Evolutionary conservation across 2,113 vertebrate genomes (phyloP).

Genomic region (Ginglymostoma cirratum): DNA sequence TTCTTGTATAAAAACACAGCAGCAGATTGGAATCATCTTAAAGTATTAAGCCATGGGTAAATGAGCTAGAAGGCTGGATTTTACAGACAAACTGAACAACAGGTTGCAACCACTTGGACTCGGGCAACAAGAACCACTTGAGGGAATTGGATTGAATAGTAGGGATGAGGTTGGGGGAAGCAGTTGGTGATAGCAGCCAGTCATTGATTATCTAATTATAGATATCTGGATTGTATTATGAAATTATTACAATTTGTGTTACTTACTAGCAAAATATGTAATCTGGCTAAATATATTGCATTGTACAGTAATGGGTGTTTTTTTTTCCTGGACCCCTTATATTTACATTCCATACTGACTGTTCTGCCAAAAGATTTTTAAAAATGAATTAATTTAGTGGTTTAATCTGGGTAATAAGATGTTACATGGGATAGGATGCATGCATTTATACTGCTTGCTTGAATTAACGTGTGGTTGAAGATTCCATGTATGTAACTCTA

Average conservation of each 20-base stretch:
- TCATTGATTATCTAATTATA: not conserved
- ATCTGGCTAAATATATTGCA: too few relatives aligned
- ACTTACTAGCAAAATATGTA: not conserved
- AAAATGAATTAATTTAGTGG: not conserved
- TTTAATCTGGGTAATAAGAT: not conserved
- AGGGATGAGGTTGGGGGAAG: conserved; percentile 42
- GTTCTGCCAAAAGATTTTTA: not conserved
- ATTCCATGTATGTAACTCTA: not conserved
- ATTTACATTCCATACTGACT: not conserved
- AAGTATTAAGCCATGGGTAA: conserved; percentile 76
- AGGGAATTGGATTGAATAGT: conserved; percentile 58
- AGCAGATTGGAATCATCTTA: conserved; percentile 73
- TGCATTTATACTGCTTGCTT: not conserved
- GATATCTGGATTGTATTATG: conserved; percentile 19
- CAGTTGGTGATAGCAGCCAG: not conserved
- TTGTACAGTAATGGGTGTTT: not conserved
- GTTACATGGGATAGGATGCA: not conserved
- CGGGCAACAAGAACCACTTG: conserved; percentile 53
- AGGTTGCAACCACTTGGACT: conserved; percentile 66
- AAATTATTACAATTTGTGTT: not conserved
- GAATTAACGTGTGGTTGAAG: not conserved
- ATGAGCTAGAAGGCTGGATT: conserved; percentile 75
- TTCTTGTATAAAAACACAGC: conserved; percentile 55
- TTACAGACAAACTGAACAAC: conserved; percentile 56
- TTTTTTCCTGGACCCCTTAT: not conserved